A percentile compares a stretch with the other conserved stretches of the same genome.
phyloP scores from a whole-genome alignment of 2,113 vertebrate species.

The Bufo bufo region DNA sequence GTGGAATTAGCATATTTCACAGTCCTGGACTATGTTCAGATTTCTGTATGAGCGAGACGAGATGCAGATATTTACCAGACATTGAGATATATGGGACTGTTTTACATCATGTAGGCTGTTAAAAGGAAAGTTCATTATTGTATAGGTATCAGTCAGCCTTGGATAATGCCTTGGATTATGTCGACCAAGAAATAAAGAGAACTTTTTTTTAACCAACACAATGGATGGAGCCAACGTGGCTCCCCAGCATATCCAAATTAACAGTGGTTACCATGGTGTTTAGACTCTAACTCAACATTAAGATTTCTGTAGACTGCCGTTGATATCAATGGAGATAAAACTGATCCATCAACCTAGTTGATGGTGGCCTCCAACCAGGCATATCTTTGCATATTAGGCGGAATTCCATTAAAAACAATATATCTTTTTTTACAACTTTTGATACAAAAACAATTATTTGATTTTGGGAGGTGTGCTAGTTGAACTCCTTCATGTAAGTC shows the following conservation, averaged over 20 bases:
- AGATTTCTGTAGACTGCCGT: no score
- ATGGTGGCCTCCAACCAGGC: no score
- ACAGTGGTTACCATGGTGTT: no score
- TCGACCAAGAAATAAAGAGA: not conserved
- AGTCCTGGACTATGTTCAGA: not conserved
- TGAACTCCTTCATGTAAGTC: no score
- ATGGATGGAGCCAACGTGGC: not conserved
- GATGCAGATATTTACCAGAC: not conserved
- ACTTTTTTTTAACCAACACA: not conserved
- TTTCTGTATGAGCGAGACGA: not conserved
- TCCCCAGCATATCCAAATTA: no score
- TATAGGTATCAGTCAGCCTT: not conserved
- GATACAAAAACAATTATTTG: no score
- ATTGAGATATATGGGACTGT: not conserved
- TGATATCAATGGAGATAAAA: not conserved
- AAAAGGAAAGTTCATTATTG: not conserved
- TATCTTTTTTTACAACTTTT: no score
- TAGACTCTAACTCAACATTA: not conserved
- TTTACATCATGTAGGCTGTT: not conserved
- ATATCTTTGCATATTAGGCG: no score
- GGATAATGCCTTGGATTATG: not conserved
- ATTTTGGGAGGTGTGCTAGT: no score
- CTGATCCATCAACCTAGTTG: not conserved
- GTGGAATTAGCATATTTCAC: not conserved
- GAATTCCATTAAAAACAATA: no score